Percentiles rank a stretch among this genome's conserved stretches.
phyloP scores from a whole-genome alignment of 2,888 invertebrate genomes.

The Papilio protenor region DNA sequence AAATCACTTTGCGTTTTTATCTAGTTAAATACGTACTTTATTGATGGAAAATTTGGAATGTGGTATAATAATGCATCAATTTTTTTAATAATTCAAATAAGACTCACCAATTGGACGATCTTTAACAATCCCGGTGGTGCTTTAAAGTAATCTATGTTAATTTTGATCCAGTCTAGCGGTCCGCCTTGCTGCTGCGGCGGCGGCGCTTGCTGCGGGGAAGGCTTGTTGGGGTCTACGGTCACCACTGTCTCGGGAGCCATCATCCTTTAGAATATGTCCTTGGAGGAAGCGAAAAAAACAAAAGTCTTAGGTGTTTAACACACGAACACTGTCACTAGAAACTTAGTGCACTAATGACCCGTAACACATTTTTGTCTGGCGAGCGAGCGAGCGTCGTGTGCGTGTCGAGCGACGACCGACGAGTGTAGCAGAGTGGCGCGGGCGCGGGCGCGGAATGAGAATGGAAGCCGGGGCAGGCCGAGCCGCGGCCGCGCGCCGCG shows the following conservation, averaged over 20 bases:
- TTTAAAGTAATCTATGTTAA: conserved; percentile 92
- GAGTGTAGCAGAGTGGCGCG: conserved; percentile 53
- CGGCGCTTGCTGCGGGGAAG: conserved; percentile 73
- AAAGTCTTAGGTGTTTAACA: conserved; percentile 52
- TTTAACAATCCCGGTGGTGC: conserved; percentile 93
- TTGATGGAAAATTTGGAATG: neutral
- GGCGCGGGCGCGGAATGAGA: conserved; percentile 56
- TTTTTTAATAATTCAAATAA: conserved; percentile 11
- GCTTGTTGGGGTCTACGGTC: conserved; percentile 88
- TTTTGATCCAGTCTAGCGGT: conserved; percentile 87
- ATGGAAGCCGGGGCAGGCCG: conserved; percentile 51
- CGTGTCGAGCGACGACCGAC: conserved; percentile 71
- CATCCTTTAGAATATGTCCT: conserved; percentile 66
- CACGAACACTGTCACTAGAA: conserved; percentile 75
- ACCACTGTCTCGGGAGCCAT: conserved; percentile 95
- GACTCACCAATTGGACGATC: conserved; percentile 91
- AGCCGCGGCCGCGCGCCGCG: conserved; percentile 41
- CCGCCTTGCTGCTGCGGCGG: conserved; percentile 81
- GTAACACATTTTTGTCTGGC: conserved; percentile 69
- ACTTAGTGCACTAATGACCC: conserved; percentile 71
- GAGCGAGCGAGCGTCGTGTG: conserved; percentile 65
- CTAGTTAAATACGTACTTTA: neutral
- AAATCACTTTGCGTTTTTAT: neutral
- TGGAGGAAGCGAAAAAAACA: conserved; percentile 45
- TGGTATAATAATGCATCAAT: neutral